Conservation (phyloP, 2,113 vertebrate genomes). For the Zapornia atra region DNA sequence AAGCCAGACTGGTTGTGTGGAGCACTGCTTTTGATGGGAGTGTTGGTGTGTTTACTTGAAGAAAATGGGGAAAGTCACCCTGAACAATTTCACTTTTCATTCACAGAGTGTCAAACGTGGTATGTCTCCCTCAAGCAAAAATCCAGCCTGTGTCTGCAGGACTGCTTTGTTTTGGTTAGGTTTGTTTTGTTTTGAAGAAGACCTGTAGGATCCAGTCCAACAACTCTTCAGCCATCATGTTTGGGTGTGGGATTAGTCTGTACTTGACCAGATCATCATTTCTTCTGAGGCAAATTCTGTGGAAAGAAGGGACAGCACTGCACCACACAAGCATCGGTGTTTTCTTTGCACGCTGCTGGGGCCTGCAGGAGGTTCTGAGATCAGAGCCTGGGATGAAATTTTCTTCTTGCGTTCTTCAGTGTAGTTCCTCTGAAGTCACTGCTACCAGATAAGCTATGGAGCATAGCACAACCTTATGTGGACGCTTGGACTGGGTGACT, state of each 20-base stretch:
- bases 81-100: not conserved
- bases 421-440: slow-evolving; percentile 25
- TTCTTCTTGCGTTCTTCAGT: not conserved
- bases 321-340: not conserved
- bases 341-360: not conserved
- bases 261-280: not conserved
- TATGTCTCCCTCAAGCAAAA: not conserved
- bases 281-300: not conserved
- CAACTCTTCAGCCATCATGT: not conserved
- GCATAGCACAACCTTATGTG: slow-evolving; percentile 57
- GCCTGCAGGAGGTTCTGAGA: not conserved
- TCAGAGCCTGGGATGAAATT: not conserved
- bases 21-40: not conserved
- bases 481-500: not conserved
- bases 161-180: not conserved
- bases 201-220: not conserved
- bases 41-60: not conserved
- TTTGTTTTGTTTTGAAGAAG: not conserved
- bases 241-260: not conserved
- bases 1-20: not conserved
- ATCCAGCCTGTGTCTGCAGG: not conserved
- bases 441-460: slow-evolving; percentile 50
- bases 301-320: not conserved
- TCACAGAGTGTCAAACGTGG: not conserved
- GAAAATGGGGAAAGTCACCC: not conserved